Evolutionary conservation across 2,888 invertebrate genomes (phyloP).

Genomic region (Drosophila bunnanda): DNA sequence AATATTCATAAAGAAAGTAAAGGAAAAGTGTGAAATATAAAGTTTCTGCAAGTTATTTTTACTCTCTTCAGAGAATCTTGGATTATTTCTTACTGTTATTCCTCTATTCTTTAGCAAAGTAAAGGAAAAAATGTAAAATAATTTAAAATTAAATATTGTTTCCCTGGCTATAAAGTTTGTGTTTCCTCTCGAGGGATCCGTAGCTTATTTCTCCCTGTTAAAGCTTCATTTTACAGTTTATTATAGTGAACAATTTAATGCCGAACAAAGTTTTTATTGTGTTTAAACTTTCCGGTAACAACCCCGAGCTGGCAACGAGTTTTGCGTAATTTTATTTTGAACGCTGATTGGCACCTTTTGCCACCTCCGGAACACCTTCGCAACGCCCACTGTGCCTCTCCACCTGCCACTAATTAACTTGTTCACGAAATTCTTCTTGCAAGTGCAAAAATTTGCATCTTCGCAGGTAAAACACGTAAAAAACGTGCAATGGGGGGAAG

Average conservation of each 20-base stretch:
- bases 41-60: no score
- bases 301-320: constrained; percentile 4
- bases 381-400: not conserved
- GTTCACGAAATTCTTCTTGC: constrained; percentile 12
- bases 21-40: not conserved
- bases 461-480: constrained; percentile 3
- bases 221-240: constrained; percentile 9
- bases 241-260: constrained; percentile 1
- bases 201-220: not conserved
- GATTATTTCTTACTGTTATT: no score
- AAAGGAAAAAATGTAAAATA: no score
- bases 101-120: no score
- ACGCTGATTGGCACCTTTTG: constrained; percentile 28
- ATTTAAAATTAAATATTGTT: not conserved
- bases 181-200: no score
- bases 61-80: no score
- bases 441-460: constrained; percentile 38
- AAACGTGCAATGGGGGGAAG: constrained; percentile 2
- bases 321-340: constrained; percentile 34
- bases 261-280: not conserved
- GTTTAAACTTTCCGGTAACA: constrained; percentile 1
- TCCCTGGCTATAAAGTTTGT: not conserved
- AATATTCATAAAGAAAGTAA: not conserved
- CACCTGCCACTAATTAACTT: constrained; percentile 38
- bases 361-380: not conserved